A percentile compares a stretch with the other conserved stretches of the same genome.
Conservation (phyloP, 2,113 vertebrate species). For the Lagopus leucura region DNA sequence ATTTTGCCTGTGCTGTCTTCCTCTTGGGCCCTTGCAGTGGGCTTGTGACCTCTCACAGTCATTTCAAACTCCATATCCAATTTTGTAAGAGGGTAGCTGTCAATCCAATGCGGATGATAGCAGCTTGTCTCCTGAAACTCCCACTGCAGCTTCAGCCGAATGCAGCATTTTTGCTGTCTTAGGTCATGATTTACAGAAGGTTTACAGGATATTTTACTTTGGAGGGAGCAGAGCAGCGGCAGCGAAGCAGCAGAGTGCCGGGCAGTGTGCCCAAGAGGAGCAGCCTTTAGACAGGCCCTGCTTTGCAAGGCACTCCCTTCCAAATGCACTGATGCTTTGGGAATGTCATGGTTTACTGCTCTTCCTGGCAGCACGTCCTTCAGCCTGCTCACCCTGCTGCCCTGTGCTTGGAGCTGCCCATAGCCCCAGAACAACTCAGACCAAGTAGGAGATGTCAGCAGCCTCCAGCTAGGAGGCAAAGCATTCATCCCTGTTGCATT, state of each 20-base stretch:
- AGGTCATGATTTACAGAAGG: conserved; percentile 29
- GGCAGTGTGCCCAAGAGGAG: background rate
- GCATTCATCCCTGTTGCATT: fast-evolving
- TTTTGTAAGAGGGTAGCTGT: background rate
- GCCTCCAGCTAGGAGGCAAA: background rate
- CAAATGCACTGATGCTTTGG: fast-evolving
- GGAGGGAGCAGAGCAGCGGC: background rate
- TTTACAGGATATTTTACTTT: conserved; percentile 1
- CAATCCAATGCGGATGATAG: background rate
- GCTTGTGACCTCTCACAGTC: background rate
- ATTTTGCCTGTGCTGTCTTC: background rate
- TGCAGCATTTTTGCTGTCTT: conserved; percentile 3
- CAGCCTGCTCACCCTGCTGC: background rate
- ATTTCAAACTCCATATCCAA: background rate
- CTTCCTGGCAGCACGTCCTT: background rate
- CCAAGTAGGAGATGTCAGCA: background rate
- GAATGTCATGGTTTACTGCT: background rate
- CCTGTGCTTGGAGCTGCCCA: background rate
- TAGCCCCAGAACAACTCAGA: background rate
- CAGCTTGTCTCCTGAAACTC: background rate
- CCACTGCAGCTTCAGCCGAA: background rate
- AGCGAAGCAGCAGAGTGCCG: background rate
- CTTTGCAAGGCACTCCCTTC: background rate
- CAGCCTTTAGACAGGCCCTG: background rate
- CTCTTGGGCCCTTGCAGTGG: background rate